Percentiles rank a stretch among this genome's conserved stretches.
These are phyloP conservation scores for Trissolcus japonicus DNA, from an alignment of 2,888 invertebrate genomes.

Conservation along the genomic window DNA sequence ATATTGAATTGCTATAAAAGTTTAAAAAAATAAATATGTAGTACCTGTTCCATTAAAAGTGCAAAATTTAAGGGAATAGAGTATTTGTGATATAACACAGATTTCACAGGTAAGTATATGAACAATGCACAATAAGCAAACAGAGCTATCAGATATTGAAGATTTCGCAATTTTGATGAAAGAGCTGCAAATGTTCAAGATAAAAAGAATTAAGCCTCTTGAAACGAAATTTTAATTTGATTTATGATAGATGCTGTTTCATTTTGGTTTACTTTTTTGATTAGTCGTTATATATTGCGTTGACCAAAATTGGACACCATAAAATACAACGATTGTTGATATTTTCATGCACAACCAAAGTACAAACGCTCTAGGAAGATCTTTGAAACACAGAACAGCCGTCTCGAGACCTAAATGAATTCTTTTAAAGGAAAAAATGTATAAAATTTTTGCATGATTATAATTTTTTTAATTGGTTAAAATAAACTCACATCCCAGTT, in stretches of 20 bases:
- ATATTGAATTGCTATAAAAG: constrained; percentile 58
- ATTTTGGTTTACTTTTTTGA: constrained; percentile 58
- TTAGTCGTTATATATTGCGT: constrained; percentile 54
- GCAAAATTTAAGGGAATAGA: constrained; percentile 79
- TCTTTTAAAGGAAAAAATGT: constrained; percentile 67
- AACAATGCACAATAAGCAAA: constrained; percentile 73
- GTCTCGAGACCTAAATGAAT: constrained; percentile 79
- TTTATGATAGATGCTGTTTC: neutral
- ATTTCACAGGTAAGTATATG: constrained; percentile 74
- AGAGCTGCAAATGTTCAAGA: constrained; percentile 67
- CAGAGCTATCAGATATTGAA: constrained; percentile 70
- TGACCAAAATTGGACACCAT: constrained; percentile 78
- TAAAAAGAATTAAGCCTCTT: neutral
- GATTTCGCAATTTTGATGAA: constrained; percentile 73
- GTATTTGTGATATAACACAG: constrained; percentile 75
- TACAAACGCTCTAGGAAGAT: constrained; percentile 79
- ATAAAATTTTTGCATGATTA: neutral
- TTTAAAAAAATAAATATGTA: neutral
- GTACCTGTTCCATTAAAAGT: constrained; percentile 80
- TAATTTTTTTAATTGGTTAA: neutral
- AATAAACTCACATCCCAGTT: constrained; percentile 33
- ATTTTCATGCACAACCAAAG: constrained; percentile 79
- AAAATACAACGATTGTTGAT: constrained; percentile 75
- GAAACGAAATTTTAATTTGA: neutral
- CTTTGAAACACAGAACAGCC: constrained; percentile 80